Evolutionary conservation across 1,140 invertebrate genomes (phyloP).

Genomic region (Drosophila pectinifera): DNA sequence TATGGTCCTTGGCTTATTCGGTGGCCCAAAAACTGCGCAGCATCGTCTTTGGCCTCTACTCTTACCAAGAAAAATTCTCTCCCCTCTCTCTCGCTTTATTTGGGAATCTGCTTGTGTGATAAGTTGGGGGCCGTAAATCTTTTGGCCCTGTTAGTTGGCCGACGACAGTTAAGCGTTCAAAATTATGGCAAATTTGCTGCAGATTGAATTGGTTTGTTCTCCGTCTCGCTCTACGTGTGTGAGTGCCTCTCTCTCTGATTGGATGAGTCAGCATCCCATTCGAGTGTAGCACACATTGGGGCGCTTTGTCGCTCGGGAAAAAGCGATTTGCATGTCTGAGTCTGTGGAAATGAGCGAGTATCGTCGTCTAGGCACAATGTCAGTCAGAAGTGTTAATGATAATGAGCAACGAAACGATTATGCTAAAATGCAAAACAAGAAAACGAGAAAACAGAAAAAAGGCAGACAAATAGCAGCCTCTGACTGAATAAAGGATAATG

Average conservation of each 20-base stretch:
- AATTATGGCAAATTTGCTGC: constrained; percentile 59
- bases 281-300: constrained; percentile 42
- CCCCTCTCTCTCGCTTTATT: constrained; percentile 2
- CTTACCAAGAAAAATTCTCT: constrained; percentile 26
- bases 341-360: constrained; percentile 34
- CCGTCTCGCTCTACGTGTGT: background rate
- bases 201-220: constrained; percentile 55
- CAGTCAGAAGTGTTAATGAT: constrained; percentile 46
- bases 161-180: constrained; percentile 46
- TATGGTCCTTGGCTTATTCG: constrained; percentile 38
- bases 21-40: constrained; percentile 47
- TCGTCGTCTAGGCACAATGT: constrained; percentile 34
- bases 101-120: constrained; percentile 37
- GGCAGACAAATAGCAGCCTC: constrained; percentile 15
- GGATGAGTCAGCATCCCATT: constrained; percentile 51
- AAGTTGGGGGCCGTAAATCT: constrained; percentile 55
- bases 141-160: constrained; percentile 49
- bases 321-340: constrained; percentile 59
- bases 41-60: constrained; percentile 38
- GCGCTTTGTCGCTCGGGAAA: constrained; percentile 20
- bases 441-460: constrained; percentile 9
- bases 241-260: constrained; percentile 21
- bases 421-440: constrained; percentile 43
- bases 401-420: constrained; percentile 53
- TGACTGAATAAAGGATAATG: constrained; percentile 18